phyloP scores from a whole-genome alignment of 2,888 invertebrate genomes.

The Xanthorhoe designata region DNA sequence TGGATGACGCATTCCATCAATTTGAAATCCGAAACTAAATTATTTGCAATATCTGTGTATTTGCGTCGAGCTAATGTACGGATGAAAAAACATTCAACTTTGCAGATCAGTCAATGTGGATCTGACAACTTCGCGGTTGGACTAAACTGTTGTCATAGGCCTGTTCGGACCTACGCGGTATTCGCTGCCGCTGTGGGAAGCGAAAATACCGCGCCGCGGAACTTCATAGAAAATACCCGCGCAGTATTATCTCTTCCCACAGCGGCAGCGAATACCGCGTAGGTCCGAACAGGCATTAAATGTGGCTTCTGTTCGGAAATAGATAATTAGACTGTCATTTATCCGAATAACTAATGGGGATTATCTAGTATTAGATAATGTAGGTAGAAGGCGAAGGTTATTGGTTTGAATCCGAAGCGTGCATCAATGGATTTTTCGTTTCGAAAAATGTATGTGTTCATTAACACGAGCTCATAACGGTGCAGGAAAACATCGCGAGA shows the following conservation, averaged over 20 bases:
- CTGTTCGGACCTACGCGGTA: conserved; percentile 2
- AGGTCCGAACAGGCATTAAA: too few relatives aligned
- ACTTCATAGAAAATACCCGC: too few relatives aligned
- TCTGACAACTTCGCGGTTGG: conserved; percentile 27
- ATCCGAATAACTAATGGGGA: neutral
- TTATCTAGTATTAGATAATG: neutral
- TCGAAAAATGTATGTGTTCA: neutral
- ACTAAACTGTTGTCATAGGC: conserved; percentile 24
- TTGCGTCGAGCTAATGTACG: conserved; percentile 24
- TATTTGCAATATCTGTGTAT: conserved; percentile 21
- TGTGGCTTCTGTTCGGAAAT: conserved; percentile 19
- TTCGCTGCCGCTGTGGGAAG: too few relatives aligned
- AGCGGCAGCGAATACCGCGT: too few relatives aligned
- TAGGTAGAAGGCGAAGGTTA: too few relatives aligned
- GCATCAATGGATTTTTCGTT: too few relatives aligned
- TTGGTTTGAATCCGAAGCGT: too few relatives aligned
- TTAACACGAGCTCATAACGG: too few relatives aligned
- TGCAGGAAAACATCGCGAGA: too few relatives aligned
- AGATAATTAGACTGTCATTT: conserved; percentile 26
- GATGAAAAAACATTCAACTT: conserved; percentile 29
- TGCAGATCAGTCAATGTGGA: conserved; percentile 21
- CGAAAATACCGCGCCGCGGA: too few relatives aligned
- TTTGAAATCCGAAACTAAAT: conserved; percentile 26
- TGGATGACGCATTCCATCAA: conserved; percentile 27
- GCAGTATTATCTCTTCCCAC: too few relatives aligned